phyloP scores from a whole-genome alignment of 2,797 vertebrate species.

The Pelochelys cantorii region DNA sequence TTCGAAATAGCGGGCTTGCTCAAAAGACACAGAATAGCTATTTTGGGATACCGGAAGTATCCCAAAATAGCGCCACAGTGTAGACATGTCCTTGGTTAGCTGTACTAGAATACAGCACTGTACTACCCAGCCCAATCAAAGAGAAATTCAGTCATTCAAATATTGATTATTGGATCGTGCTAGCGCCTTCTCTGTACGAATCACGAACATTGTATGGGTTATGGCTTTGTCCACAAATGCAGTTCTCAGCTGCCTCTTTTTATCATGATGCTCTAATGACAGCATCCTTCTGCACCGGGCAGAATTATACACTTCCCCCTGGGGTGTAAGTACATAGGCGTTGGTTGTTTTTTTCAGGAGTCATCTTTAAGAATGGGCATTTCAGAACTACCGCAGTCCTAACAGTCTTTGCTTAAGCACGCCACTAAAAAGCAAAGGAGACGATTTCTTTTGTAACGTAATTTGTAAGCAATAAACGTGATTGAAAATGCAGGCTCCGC shows the following conservation, averaged over 20 bases:
- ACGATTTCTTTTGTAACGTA: conserved; percentile 61
- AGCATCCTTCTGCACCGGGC: not conserved
- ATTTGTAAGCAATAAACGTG: conserved; percentile 69
- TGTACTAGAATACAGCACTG: not conserved
- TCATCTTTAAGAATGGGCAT: not conserved
- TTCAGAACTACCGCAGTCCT: not conserved
- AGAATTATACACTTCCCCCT: conserved; percentile 11
- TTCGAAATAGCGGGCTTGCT: too few species aligned
- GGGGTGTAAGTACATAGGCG: not conserved
- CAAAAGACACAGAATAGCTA: too few species aligned
- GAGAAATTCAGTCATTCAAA: conserved; percentile 41
- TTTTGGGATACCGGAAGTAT: too few species aligned
- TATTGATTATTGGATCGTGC: conserved; percentile 34
- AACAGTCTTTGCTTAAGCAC: conserved; percentile 48
- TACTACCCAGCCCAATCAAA: not conserved
- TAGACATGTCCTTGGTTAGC: not conserved
- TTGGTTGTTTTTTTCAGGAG: not conserved
- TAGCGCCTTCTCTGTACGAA: conserved; percentile 29
- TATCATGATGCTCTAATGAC: not conserved
- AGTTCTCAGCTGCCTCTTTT: conserved; percentile 40
- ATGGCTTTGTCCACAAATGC: conserved; percentile 35
- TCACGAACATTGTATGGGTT: conserved; percentile 2
- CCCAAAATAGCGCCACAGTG: too few species aligned
- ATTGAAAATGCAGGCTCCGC: conserved; percentile 41
- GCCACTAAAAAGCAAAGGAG: conserved; percentile 56